A percentile compares a stretch with the other conserved stretches of the same genome.
Evolutionary conservation across 2,797 vertebrate species (phyloP).

Genomic region (Xiphorhynchus erythropygius): DNA sequence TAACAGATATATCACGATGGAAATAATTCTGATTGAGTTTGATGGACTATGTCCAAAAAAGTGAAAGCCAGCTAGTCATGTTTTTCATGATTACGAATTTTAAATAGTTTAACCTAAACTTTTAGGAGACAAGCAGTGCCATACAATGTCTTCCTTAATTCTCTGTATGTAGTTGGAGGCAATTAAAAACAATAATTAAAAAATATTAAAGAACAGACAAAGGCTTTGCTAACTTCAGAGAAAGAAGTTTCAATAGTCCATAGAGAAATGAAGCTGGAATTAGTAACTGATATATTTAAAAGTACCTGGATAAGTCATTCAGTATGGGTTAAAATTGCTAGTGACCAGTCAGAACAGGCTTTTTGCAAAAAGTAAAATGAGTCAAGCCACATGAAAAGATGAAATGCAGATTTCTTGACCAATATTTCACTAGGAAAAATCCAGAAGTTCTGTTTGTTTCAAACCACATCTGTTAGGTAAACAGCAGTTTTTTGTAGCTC

Average conservation of each 20-base stretch:
- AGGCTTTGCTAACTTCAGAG: neutral
- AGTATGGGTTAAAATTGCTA: neutral
- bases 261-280: neutral
- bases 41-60: neutral
- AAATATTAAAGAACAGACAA: neutral
- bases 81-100: neutral
- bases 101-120: neutral
- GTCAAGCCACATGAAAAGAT: neutral
- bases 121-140: neutral
- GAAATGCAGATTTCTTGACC: neutral
- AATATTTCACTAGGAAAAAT: neutral
- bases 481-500: neutral
- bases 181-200: neutral
- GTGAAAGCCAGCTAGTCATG: neutral
- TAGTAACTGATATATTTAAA: neutral
- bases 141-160: neutral
- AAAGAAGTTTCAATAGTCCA: neutral
- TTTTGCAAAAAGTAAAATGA: neutral
- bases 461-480: neutral
- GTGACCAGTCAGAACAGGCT: neutral
- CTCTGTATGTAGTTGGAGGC: accelerated
- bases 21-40: neutral
- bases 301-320: neutral
- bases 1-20: neutral
- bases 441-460: neutral